phyloP scores from a whole-genome alignment of 2,888 invertebrate genomes.

The Pseudococcus longispinus region DNA sequence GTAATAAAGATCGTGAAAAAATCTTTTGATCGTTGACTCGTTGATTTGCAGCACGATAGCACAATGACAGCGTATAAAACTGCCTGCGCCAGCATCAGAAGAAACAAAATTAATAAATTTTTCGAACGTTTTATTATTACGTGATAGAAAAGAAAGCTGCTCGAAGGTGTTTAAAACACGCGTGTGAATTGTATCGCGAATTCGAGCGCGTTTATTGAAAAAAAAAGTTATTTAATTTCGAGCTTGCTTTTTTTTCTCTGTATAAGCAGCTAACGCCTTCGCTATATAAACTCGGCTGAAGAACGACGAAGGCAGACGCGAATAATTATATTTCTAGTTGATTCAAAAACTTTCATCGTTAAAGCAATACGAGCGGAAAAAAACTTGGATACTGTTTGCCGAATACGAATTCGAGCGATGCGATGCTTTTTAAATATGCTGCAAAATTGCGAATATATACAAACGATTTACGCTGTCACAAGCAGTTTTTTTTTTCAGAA shows the following conservation, averaged over 20 bases:
- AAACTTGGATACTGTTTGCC: slow-evolving; percentile 25
- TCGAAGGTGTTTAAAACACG: background rate
- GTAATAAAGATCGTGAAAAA: background rate
- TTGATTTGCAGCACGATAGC: background rate
- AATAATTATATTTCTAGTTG: slow-evolving; percentile 32
- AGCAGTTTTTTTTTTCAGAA: slow-evolving; percentile 19
- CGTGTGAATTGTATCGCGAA: background rate
- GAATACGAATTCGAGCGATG: slow-evolving; percentile 3
- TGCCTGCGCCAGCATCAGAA: background rate
- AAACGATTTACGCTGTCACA: slow-evolving; percentile 33
- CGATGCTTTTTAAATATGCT: slow-evolving; percentile 35
- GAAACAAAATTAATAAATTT: slow-evolving; percentile 9
- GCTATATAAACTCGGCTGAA: background rate
- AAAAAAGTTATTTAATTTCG: slow-evolving; percentile 30
- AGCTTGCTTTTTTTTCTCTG: background rate
- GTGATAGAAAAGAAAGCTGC: background rate
- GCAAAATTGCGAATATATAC: background rate
- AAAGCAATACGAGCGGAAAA: slow-evolving; percentile 14
- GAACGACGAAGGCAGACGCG: background rate
- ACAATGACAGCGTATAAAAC: background rate
- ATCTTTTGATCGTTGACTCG: background rate
- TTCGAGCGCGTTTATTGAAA: background rate
- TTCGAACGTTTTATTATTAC: background rate
- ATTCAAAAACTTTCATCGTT: slow-evolving; percentile 28
- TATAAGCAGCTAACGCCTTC: background rate